These are phyloP conservation scores for Eumacrocentrus americanus DNA, from an alignment of 2,888 invertebrate genomes.

Conservation along the genomic window DNA sequence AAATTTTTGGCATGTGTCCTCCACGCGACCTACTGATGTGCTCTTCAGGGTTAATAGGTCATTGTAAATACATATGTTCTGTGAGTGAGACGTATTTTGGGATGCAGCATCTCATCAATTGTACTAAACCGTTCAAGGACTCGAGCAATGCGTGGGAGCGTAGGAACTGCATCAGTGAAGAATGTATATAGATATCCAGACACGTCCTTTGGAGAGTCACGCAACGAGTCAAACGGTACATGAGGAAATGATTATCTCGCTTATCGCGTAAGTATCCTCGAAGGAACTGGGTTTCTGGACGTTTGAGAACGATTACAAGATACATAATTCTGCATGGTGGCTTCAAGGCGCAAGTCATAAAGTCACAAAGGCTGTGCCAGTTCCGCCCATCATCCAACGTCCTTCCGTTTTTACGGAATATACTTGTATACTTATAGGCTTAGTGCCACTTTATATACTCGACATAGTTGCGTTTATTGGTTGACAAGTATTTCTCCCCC, in stretches of 20 bases:
- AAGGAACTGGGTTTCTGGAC: constrained; percentile 40
- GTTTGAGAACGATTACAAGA: constrained; percentile 41
- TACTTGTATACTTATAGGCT: too few relatives aligned
- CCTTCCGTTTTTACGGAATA: too few relatives aligned
- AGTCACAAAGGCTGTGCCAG: constrained; percentile 36
- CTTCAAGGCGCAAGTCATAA: constrained; percentile 48
- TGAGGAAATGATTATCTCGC: constrained; percentile 39
- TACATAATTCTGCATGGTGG: constrained; percentile 38
- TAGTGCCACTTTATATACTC: too few relatives aligned
- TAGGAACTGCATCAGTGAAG: too few relatives aligned
- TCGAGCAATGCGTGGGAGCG: constrained; percentile 24
- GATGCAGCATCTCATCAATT: neutral
- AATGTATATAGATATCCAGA: constrained; percentile 16
- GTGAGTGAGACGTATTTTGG: neutral
- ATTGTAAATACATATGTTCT: constrained; percentile 4
- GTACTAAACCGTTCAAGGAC: constrained; percentile 1
- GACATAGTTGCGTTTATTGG: neutral
- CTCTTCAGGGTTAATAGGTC: constrained; percentile 14
- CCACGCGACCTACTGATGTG: constrained; percentile 14
- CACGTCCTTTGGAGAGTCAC: constrained; percentile 13
- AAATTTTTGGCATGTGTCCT: neutral
- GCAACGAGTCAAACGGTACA: constrained; percentile 7
- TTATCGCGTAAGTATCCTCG: constrained; percentile 21
- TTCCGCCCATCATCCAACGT: constrained; percentile 5
- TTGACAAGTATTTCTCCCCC: neutral